Conservation (phyloP, 2,888 invertebrate genomes). For the Plebejus anna region DNA sequence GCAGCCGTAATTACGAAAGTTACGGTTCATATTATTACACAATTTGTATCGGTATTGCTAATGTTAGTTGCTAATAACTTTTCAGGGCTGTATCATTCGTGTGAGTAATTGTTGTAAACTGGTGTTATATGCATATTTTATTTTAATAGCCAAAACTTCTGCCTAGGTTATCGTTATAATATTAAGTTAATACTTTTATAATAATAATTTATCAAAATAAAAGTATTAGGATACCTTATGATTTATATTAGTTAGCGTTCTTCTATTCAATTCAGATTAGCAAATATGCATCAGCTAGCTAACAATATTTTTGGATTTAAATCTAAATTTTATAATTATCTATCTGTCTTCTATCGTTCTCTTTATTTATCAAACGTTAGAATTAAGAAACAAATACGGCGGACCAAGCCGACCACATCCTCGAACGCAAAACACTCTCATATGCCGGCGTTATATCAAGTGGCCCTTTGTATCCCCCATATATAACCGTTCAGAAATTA, state of each 20-base stretch:
- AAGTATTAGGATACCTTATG: too few species aligned
- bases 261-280: neutral
- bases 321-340: neutral
- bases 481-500: constrained; percentile 44
- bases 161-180: neutral
- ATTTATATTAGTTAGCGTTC: neutral
- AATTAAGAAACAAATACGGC: neutral
- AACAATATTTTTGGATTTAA: neutral
- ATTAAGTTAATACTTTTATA: too few species aligned
- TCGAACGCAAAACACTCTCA: constrained; percentile 5
- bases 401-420: neutral
- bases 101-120: neutral
- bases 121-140: neutral
- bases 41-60: constrained; percentile 17
- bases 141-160: neutral
- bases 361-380: neutral
- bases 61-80: constrained; percentile 15
- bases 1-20: constrained; percentile 7
- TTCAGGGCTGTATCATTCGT: constrained; percentile 6
- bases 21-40: constrained; percentile 9
- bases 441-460: constrained; percentile 24
- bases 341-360: neutral
- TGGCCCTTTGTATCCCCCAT: constrained; percentile 18
- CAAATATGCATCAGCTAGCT: neutral
- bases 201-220: too few species aligned